Base-by-base conservation (phyloP, 2,797 vertebrate genomes). In the Cuculus canorus region DNA sequence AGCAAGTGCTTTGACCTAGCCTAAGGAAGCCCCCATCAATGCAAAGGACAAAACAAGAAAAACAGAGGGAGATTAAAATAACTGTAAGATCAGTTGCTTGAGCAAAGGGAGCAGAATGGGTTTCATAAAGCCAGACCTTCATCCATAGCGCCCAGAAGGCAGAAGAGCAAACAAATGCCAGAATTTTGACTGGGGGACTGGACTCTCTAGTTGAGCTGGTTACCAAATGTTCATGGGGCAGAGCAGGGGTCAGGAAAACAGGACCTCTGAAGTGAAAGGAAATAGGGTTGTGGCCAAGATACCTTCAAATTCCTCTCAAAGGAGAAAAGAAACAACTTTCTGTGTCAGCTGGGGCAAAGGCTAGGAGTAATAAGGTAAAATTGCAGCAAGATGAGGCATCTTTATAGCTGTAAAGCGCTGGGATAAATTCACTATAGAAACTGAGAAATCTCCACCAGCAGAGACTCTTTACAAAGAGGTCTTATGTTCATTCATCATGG, bases 401-500 rank as follows among this genome's bases (percentile, higher is more conserved):
- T 66, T 30, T 37, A 33, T 5, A 68, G 27, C 43, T 47, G 24
- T 9, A 48, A 92, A 66, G 27, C 3, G 0, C 59, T 17, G 37
- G 33, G 43, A 53, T 37, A 52, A 52, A 66, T 27, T 66, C 41
- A 11, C 30, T 56, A 2, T 3, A 43, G 48, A 52, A 68, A 35
- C 15, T 7, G 30, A 71, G 77, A 66, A n/a, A 15, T 10, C 30
- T 41, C 53, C 15, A 4, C 30, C 48, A 83, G 59, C 82, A 83
- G 27, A 65, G 25, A 33, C 32, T 65, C 52, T 60, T 78, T 7
- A 18, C 47, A 15, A 45, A 37, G 37, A 13, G 35, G 17, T 53
- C 43, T 33, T 43, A 23, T 17, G 5, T 24, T 17, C 45, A 13
- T 30, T 17, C 4, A 0, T 33, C 68, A 9, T 1, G 7, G 37